Conservation (phyloP, 2,113 vertebrate species). For the Monarcha castaneiventris region DNA sequence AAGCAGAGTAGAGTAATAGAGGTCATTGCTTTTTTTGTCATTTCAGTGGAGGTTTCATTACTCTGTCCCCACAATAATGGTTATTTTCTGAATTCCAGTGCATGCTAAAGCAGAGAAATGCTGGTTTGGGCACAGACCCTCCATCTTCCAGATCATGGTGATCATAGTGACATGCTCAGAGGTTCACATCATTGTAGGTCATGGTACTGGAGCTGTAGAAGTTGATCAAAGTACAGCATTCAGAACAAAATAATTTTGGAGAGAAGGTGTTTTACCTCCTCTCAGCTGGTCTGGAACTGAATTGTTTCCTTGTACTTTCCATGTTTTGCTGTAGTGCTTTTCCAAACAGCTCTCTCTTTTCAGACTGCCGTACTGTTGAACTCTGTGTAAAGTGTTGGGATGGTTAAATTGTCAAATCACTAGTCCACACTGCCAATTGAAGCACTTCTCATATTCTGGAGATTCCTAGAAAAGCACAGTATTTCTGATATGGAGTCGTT, state of each 20-base stretch:
- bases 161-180: neutral
- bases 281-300: neutral
- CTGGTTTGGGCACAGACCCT: neutral
- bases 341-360: neutral
- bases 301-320: neutral
- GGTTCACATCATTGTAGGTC: neutral
- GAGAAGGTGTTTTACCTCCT: neutral
- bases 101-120: neutral
- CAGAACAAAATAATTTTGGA: neutral
- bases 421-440: neutral
- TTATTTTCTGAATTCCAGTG: neutral
- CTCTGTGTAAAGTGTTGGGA: neutral
- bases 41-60: neutral
- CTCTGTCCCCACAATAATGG: neutral
- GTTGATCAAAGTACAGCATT: neutral
- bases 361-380: neutral
- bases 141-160: fast-evolving
- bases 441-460: neutral
- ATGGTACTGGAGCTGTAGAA: neutral
- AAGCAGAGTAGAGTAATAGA: neutral
- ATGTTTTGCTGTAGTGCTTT: neutral
- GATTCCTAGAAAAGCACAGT: neutral
- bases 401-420: neutral
- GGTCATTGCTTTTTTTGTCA: neutral
- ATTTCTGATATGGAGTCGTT: neutral